Base-by-base conservation (phyloP, 2,113 vertebrate genomes). In the Hippocampus abdominalis region DNA sequence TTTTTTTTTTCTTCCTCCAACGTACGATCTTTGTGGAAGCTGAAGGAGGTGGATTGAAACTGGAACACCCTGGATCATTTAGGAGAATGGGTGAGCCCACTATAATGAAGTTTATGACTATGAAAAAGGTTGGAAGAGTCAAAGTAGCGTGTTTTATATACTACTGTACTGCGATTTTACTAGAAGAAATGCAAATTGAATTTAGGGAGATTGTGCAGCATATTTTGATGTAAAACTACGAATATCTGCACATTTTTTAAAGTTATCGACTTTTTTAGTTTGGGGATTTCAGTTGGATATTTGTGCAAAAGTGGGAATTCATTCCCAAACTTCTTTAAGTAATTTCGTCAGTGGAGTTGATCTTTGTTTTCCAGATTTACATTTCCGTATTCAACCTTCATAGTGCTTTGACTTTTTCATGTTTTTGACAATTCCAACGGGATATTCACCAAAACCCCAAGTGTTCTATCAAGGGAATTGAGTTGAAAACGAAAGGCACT, bases 11-110 rank as follows among this genome's bases (percentile, higher is more conserved):
- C 77, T 70, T 48, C 72, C 77, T 70, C 53, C 72, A 72, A 75
- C 65, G 80, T 44, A 59, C 15, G 32, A 59, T 18, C 56, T 74
- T 82, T 74, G 74, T 32, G 76, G 76, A 78, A 74, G 77, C 78
- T 74, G 71, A 56, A 79, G 78, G 83, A 86, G 74, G 76, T 67
- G 53, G 3, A 60, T 40, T 64, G 54, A 64, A 56, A 68, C 68
- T 71, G 75, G 73, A 76, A 59, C 77, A 75, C 73, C 76, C 76
- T 10, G 75, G 70, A 72, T 70, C 29, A 54, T 76, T 76, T 68
- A 27, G 69, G 77, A 74, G 84, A 79, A 80, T 82, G 74, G 78
- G 85, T 81, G 79, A 80, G 81, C 78, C 74, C 78, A 72, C 70
- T 72, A 70, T 7, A 65, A 74, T 59, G 65, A 78, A 10, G 72